Evolutionary conservation across 2,888 invertebrate species (phyloP).

Genomic region (Sphaerophoria taeniata): DNA sequence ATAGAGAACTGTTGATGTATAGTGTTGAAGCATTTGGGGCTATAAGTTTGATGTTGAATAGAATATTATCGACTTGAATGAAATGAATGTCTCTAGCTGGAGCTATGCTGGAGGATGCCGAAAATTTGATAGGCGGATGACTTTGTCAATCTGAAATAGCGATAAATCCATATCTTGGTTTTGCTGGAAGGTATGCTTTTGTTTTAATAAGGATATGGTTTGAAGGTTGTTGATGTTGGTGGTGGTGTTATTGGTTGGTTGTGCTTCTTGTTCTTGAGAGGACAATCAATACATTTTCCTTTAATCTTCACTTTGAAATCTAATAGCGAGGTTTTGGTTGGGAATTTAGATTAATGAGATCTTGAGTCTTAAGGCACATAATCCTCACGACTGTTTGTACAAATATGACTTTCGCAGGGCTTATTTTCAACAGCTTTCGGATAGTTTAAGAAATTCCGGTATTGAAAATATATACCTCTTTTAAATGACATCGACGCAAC

Average conservation of each 20-base stretch:
- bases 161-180: slow-evolving; percentile 11
- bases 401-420: too few species aligned
- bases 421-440: too few species aligned
- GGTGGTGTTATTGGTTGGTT: neutral
- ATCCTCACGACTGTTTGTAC: too few species aligned
- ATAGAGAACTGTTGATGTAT: slow-evolving; percentile 64
- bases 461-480: too few species aligned
- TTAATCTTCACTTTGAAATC: neutral
- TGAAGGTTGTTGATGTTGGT: neutral
- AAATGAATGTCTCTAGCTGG: neutral
- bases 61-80: neutral
- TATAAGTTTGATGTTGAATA: slow-evolving; percentile 43
- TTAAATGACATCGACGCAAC: too few species aligned
- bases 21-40: slow-evolving; percentile 28
- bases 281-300: neutral
- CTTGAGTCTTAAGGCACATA: too few species aligned
- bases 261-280: neutral
- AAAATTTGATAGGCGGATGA: slow-evolving; percentile 17
- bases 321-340: neutral
- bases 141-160: slow-evolving; percentile 16
- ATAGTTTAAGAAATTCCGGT: too few species aligned
- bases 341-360: neutral
- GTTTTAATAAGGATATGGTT: too few species aligned
- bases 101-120: too few species aligned
- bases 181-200: neutral